Conservation (phyloP, 2,797 vertebrate genomes). For the Synanceia verrucosa region DNA sequence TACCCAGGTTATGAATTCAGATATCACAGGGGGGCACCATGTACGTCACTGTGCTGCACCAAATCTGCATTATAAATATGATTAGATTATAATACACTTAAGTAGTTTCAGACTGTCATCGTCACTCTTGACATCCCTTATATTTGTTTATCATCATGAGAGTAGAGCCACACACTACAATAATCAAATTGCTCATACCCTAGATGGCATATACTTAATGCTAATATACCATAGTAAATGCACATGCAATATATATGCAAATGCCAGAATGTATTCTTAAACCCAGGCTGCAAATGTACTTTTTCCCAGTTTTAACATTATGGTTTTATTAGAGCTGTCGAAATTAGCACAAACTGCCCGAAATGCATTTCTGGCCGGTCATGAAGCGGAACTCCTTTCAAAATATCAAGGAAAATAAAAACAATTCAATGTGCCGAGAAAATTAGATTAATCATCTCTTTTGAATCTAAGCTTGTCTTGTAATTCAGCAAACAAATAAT, state of each 20-base stretch:
- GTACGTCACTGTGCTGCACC: too few species aligned
- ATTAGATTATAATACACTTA: constrained; percentile 40
- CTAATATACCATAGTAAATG: neutral
- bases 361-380: too few species aligned
- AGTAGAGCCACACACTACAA: neutral
- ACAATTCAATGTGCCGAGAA: too few species aligned
- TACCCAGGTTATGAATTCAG: constrained; percentile 18
- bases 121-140: neutral
- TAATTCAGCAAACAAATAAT: too few species aligned
- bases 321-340: too few species aligned
- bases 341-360: too few species aligned
- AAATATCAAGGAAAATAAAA: too few species aligned
- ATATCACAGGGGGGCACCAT: constrained; percentile 3
- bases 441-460: too few species aligned
- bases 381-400: too few species aligned
- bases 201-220: neutral
- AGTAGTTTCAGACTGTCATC: neutral
- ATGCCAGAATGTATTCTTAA: neutral
- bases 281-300: neutral
- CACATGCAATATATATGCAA: neutral
- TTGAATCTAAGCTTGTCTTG: too few species aligned
- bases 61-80: constrained; percentile 11
- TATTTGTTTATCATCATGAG: neutral
- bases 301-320: neutral
- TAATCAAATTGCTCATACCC: neutral